Base-by-base conservation (phyloP, 2,113 vertebrate genomes). In the Lynx canadensis region DNA sequence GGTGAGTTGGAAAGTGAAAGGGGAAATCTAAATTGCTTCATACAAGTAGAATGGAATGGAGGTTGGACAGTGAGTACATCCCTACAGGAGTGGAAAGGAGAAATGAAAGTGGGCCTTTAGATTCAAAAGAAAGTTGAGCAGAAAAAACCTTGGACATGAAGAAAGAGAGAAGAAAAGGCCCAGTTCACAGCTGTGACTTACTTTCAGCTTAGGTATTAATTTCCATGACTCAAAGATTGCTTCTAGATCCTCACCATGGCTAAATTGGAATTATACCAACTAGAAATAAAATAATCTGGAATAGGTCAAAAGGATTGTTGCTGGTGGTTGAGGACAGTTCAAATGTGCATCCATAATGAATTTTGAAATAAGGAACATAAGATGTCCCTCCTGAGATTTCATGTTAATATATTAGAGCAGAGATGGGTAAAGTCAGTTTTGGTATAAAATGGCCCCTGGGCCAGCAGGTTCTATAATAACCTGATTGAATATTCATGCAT, bases 271-370 rank as follows among this genome's bases (percentile, higher is more conserved):
- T 84, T 65, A 45, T 18, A 45, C 55, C 7, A 83, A 50, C 4
- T 45, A 52, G 41, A 89, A 93, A 38, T 90, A 82, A 89, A 90
- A 81, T 96, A 83, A 87, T 84, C 29, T 87, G n/a, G 45, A 69
- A 13, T 55, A 78, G 52, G 63, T 80, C 2, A 91, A 78, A 89
- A 71, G 73, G 33, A 52, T 8, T 33, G 60, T 29, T 83, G 36
- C 7, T 79, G 27, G 18, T 73, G 18, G 41, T 82, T 92, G 15
- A 19, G 11, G 73, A 48, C 29, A 91, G 38, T 88, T 84, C 69
- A 48, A 15, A 27, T 84, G 68, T 38, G 4, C 12, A 93, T 71
- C 55, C 15, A 36, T 38, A 36, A 63, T 80, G 19, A 31, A 69
- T 93, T 90, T 38, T 83, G 25, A 76, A 91, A 48, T 88, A 69